Conservation (phyloP, 2,113 vertebrate genomes). For the Gasterosteus aculeatus region DNA sequence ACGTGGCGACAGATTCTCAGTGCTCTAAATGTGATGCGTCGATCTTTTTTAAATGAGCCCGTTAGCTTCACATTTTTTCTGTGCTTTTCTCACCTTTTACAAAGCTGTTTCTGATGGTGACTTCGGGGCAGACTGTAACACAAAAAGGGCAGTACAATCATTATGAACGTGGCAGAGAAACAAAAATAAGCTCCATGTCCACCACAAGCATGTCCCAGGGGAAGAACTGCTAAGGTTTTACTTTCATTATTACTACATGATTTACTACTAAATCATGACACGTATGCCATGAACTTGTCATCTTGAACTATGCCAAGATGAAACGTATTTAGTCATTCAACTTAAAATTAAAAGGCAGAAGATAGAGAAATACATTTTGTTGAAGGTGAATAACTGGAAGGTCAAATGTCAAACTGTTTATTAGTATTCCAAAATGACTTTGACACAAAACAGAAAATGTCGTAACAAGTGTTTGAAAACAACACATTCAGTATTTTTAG, state of each 20-base stretch:
- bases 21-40: background rate
- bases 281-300: background rate
- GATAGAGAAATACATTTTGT: background rate
- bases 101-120: slow-evolving; percentile 80
- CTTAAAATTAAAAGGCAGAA: background rate
- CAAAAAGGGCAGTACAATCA: slow-evolving; percentile 34
- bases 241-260: background rate
- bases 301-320: background rate
- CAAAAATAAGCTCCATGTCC: background rate
- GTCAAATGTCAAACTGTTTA: background rate
- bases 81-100: slow-evolving; percentile 74
- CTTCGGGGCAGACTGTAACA: slow-evolving; percentile 81
- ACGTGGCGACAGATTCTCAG: background rate
- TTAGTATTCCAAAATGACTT: too few species aligned
- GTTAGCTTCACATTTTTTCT: background rate
- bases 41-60: background rate
- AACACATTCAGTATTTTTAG: too few species aligned
- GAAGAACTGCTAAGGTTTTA: background rate
- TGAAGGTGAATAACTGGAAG: background rate
- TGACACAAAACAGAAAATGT: too few species aligned
- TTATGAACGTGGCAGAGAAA: background rate
- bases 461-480: background rate
- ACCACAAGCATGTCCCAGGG: background rate
- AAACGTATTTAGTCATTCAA: background rate
- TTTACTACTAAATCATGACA: background rate